A percentile compares a stretch with the other conserved stretches of the same genome.
Conservation (phyloP, 2,113 vertebrate genomes). For the Microtus pennsylvanicus region DNA sequence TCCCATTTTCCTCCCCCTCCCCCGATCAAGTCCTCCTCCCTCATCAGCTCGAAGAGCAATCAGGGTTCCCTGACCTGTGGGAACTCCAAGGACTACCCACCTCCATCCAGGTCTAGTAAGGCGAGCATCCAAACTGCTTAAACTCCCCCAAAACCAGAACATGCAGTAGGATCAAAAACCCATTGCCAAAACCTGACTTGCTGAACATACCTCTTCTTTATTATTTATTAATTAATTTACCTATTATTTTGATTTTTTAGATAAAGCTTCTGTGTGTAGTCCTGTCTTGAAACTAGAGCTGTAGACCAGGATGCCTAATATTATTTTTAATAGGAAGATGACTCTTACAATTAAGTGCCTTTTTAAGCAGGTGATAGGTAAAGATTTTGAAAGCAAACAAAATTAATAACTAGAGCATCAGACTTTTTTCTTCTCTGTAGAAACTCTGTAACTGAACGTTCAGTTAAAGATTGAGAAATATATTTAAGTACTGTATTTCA, state of each 20-base stretch:
- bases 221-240: no score
- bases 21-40: no score
- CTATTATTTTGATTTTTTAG: not conserved
- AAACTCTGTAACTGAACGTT: not conserved
- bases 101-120: no score
- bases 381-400: not conserved
- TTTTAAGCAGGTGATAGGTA: not conserved
- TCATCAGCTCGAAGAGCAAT: no score
- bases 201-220: not conserved
- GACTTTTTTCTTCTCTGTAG: not conserved
- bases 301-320: not conserved
- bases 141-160: no score
- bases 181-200: no score
- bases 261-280: not conserved
- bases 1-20: no score
- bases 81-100: no score
- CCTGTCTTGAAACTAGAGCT: not conserved
- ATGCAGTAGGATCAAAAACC: no score
- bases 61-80: no score
- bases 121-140: no score
- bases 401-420: not conserved
- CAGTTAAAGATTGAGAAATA: slow-evolving; percentile 53
- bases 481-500: slow-evolving; percentile 45
- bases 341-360: not conserved
- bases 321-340: not conserved